These are phyloP conservation scores for Thamnaconus septentrionalis DNA, from an alignment of 2,113 vertebrate species.

Conservation along the genomic window DNA sequence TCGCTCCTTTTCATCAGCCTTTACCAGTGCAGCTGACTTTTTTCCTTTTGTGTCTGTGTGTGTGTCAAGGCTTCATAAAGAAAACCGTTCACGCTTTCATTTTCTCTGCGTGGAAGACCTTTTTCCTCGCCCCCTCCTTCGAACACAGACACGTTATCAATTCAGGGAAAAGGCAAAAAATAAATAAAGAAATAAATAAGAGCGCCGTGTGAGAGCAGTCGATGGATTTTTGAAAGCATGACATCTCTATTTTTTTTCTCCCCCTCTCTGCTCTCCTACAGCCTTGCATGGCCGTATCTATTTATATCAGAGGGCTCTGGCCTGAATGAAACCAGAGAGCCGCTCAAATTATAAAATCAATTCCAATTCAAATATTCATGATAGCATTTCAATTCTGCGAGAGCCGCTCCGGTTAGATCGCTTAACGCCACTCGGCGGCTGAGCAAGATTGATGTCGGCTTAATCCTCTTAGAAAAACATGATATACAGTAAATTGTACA, in stretches of 20 bases:
- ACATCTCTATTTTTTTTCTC: conserved; percentile 32
- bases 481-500: conserved; percentile 60
- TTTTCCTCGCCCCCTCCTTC: conserved; percentile 4
- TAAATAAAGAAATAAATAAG: too few relatives aligned
- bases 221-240: conserved; percentile 35
- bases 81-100: conserved; percentile 18
- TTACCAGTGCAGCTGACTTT: not conserved
- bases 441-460: conserved; percentile 62
- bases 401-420: conserved; percentile 63
- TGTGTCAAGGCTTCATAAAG: conserved; percentile 14
- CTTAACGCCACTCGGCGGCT: conserved; percentile 54
- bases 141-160: conserved; percentile 29
- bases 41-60: not conserved
- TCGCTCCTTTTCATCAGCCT: conserved; percentile 19
- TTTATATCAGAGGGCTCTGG: conserved; percentile 71
- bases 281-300: conserved; percentile 57
- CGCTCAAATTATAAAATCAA: conserved; percentile 78
- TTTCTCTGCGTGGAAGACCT: conserved; percentile 6
- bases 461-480: conserved; percentile 55
- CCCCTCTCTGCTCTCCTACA: not conserved
- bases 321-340: conserved; percentile 73
- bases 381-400: conserved; percentile 73
- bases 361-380: conserved; percentile 80
- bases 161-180: conserved; percentile 29
- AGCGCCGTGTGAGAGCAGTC: too few relatives aligned